These are phyloP conservation scores for Numenius phaeopus DNA, from an alignment of 2,797 vertebrate species.

Conservation along the genomic window DNA sequence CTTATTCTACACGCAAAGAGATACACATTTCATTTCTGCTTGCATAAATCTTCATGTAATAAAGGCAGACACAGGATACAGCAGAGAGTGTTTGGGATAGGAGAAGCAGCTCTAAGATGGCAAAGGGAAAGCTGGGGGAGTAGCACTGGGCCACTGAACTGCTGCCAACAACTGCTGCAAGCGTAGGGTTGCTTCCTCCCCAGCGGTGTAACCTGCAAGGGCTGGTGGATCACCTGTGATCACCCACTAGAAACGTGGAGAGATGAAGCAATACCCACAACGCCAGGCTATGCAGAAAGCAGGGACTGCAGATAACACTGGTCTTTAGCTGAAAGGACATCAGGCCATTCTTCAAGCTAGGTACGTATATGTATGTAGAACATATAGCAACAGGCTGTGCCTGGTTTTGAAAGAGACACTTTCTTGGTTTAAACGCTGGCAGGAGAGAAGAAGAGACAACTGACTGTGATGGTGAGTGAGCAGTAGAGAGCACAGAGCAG, in stretches of 20 bases:
- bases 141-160: not conserved
- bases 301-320: not conserved
- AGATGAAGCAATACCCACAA: rapidly evolving
- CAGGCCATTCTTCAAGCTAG: not conserved
- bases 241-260: not conserved
- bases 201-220: not conserved
- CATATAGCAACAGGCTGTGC: not conserved
- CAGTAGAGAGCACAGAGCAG: not conserved
- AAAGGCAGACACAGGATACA: not conserved
- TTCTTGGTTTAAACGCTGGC: not conserved
- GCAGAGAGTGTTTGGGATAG: not conserved
- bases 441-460: not conserved
- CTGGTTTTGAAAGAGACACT: not conserved
- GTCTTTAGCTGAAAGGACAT: not conserved
- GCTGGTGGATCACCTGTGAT: not conserved
- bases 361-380: not conserved
- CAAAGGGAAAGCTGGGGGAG: not conserved
- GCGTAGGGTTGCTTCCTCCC: not conserved
- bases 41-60: not conserved
- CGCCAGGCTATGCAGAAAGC: not conserved
- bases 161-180: not conserved
- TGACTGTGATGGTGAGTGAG: not conserved
- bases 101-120: not conserved
- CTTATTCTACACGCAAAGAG: not conserved
- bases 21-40: not conserved